Evolutionary conservation across 2,797 vertebrate genomes (phyloP).

Genomic region (Pitangus sulphuratus): DNA sequence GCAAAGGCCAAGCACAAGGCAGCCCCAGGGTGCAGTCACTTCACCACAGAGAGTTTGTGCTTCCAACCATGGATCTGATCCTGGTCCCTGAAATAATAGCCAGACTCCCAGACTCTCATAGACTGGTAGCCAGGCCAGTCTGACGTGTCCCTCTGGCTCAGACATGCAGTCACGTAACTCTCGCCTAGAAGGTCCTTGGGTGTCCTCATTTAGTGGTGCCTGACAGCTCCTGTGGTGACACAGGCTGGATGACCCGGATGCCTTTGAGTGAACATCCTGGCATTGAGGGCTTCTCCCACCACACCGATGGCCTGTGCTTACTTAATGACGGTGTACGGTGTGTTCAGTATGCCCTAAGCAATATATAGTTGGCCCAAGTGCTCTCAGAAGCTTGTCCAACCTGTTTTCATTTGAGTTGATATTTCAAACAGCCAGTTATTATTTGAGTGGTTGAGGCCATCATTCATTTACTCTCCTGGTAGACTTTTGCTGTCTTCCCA

Average conservation of each 20-base stretch:
- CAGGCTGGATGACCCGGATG: neutral
- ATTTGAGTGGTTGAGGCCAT: constrained; percentile 23
- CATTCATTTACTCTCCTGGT: neutral
- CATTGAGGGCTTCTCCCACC: constrained; percentile 15
- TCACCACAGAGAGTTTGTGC: neutral
- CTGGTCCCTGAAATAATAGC: neutral
- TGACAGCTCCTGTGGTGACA: neutral
- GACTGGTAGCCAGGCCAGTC: constrained; percentile 1
- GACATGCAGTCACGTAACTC: constrained; percentile 24
- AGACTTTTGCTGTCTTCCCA: constrained; percentile 22
- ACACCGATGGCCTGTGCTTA: neutral
- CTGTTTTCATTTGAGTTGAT: constrained; percentile 47
- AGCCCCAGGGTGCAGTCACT: constrained; percentile 28
- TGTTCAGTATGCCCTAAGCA: constrained; percentile 15
- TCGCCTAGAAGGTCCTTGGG: neutral
- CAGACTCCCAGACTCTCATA: neutral
- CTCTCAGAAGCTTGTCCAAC: constrained; percentile 40
- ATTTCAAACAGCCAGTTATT: constrained; percentile 39
- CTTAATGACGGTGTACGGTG: neutral
- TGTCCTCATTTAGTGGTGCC: neutral
- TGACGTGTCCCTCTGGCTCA: neutral
- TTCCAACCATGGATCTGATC: constrained; percentile 8
- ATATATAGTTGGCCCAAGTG: neutral
- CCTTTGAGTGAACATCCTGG: constrained; percentile 10
- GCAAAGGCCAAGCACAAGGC: constrained; percentile 36